Base-by-base conservation (phyloP, 2,113 vertebrate species). In the Lynx canadensis region DNA sequence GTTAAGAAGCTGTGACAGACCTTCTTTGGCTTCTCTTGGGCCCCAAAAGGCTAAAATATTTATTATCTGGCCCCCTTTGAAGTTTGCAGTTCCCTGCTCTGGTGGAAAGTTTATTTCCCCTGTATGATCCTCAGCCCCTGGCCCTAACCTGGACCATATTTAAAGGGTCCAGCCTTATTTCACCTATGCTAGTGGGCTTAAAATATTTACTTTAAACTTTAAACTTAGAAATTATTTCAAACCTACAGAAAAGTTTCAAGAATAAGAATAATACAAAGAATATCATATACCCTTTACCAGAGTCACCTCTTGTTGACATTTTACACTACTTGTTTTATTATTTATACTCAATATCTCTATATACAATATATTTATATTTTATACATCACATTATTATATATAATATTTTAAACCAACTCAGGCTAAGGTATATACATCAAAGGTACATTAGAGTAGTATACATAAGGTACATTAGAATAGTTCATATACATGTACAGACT, bases 171-270 rank as follows among this genome's bases (percentile, higher is more conserved):
- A 93, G n/a, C n/a, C 36, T 95, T 55, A 87, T 83, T 91, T 94
- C 36, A 68, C 23, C 55, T 84, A 45, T 74, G 52, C 9, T 91
- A 68, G 6, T 84, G 36, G 11, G 7, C 29, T 95, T 60, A 57
- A 90, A 88, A 69, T 73, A 78, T 66, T 92, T 73, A 31, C 66
- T 84, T 90, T 55, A 91, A 79, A 89, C 3, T 69, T 92, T 95
- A 55, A 82, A 71, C 65, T 96, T 92, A 94, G 79, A 78, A 95
- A 71, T 94, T 87, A 94, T 50, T 93, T 95, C 16, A 92, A 93
- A 82, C 36, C 74, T 90, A 78, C 7, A 71, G 41, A 89, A 92
- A 89, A 81, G 23, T 69, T 92, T 7, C 19, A n/a, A 89, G 63
- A 84, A 55, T 71, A 93, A 60, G 69, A 48, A 50, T 21, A 78